These are phyloP conservation scores for Pseudochirops corinnae DNA, from an alignment of 2,797 vertebrate genomes.

Conservation along the genomic window DNA sequence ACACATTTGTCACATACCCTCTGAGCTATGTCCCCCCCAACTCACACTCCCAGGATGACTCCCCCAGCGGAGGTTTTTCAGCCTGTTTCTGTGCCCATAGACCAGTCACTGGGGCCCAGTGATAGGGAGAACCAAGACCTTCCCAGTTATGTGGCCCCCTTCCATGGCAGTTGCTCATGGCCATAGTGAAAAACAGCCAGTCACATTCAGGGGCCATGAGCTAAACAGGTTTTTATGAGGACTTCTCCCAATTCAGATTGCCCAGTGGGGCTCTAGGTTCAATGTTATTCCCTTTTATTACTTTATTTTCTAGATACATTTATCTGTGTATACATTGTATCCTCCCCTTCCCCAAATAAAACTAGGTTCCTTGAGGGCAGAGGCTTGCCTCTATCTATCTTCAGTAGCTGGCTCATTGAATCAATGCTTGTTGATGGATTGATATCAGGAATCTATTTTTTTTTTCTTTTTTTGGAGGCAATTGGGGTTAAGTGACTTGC, in stretches of 20 bases:
- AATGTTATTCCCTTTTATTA: background rate
- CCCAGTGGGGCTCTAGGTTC: background rate
- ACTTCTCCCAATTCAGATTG: background rate
- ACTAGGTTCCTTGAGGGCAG: background rate
- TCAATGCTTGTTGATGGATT: background rate
- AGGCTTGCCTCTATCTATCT: background rate
- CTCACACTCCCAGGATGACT: background rate
- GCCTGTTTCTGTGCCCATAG: background rate
- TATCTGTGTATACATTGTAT: background rate
- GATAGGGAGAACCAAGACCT: background rate
- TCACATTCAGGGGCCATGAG: background rate
- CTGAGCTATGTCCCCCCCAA: background rate
- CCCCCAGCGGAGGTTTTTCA: background rate
- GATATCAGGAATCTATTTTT: background rate
- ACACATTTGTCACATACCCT: background rate
- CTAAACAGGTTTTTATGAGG: background rate
- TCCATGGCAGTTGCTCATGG: background rate
- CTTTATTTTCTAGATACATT: background rate
- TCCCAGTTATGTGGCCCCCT: background rate
- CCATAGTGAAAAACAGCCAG: background rate
- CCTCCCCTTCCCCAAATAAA: background rate
- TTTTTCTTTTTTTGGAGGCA: background rate
- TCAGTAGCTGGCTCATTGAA: background rate
- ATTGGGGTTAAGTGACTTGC: background rate
- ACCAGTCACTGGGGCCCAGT: background rate